A percentile compares a stretch with the other conserved stretches of the same genome.
Evolutionary conservation across 1,140 invertebrate species (phyloP).

Genomic region (Drosophila hydei): DNA sequence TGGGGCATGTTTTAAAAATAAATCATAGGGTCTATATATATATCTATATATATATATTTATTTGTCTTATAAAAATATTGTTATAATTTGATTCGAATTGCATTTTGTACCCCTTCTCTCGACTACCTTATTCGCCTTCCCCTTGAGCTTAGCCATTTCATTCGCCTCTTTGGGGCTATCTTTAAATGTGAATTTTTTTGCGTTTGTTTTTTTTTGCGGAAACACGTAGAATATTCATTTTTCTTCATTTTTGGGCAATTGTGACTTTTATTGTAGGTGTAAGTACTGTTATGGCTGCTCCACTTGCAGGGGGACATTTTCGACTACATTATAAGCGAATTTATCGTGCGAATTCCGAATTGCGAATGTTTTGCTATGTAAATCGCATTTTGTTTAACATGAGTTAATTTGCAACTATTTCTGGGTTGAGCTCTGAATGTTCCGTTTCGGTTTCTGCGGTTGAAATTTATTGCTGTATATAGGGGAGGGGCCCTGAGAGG

Average conservation of each 20-base stretch:
- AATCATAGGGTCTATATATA: constrained; percentile 15
- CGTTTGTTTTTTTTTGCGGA: not conserved
- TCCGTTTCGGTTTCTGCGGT: constrained; percentile 11
- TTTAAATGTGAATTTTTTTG: too few relatives aligned
- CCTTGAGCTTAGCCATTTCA: not conserved
- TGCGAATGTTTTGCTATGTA: constrained; percentile 34
- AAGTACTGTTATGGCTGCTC: constrained; percentile 18
- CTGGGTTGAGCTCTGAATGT: constrained; percentile 17
- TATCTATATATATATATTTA: too few relatives aligned
- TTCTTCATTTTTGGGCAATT: constrained; percentile 46
- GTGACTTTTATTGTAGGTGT: constrained; percentile 48
- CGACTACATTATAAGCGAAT: constrained; percentile 28
- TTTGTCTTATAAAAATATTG: constrained; percentile 12
- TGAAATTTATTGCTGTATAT: constrained; percentile 3
- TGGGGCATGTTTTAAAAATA: constrained; percentile 49
- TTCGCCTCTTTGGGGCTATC: too few relatives aligned
- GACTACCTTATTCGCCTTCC: not conserved
- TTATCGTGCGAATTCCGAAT: constrained; percentile 35
- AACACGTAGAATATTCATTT: constrained; percentile 65
- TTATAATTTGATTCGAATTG: constrained; percentile 36
- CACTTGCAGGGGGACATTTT: constrained; percentile 10
- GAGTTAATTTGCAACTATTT: constrained; percentile 26
- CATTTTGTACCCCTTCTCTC: not conserved
- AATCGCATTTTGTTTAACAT: constrained; percentile 22
- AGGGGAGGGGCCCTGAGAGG: not conserved